Evolutionary conservation across 2,888 invertebrate genomes (phyloP).

Genomic region (Pollenia griseotomentosa): DNA sequence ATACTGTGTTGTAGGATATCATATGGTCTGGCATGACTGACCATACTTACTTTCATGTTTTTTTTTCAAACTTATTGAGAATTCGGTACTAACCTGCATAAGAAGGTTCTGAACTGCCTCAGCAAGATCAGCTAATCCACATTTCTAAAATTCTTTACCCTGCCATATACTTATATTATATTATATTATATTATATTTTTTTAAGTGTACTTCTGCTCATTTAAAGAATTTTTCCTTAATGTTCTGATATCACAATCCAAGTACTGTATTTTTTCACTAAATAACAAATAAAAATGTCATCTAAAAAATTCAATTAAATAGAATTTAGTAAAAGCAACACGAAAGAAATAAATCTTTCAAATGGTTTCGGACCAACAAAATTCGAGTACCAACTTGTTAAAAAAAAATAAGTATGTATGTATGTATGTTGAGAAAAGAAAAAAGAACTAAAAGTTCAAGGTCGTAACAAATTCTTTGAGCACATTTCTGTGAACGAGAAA

Average conservation of each 20-base stretch:
- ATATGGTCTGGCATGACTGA: too few relatives aligned
- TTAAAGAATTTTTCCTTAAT: background rate
- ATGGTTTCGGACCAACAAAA: slow-evolving; percentile 10
- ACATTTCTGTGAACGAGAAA: slow-evolving; percentile 7
- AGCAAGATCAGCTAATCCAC: too few relatives aligned
- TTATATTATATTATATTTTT: too few relatives aligned
- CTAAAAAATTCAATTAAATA: slow-evolving; percentile 58
- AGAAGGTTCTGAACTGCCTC: too few relatives aligned
- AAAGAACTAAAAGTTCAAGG: slow-evolving; percentile 57
- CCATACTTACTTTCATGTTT: too few relatives aligned
- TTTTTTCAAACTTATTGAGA: too few relatives aligned
- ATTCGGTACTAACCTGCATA: too few relatives aligned
- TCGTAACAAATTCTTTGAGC: slow-evolving; percentile 12
- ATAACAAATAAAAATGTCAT: slow-evolving; percentile 38
- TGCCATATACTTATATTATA: too few relatives aligned
- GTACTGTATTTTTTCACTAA: slow-evolving; percentile 5
- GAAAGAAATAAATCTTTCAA: slow-evolving; percentile 57
- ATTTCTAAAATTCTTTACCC: too few relatives aligned
- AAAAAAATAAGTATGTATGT: background rate
- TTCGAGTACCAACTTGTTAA: background rate
- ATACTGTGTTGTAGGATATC: too few relatives aligned
- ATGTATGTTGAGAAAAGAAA: background rate
- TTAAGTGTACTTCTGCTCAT: too few relatives aligned
- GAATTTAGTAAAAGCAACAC: slow-evolving; percentile 50
- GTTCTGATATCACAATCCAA: background rate